Evolutionary conservation across 1,140 invertebrate genomes (phyloP).

Genomic region (Bombus waltoni): DNA sequence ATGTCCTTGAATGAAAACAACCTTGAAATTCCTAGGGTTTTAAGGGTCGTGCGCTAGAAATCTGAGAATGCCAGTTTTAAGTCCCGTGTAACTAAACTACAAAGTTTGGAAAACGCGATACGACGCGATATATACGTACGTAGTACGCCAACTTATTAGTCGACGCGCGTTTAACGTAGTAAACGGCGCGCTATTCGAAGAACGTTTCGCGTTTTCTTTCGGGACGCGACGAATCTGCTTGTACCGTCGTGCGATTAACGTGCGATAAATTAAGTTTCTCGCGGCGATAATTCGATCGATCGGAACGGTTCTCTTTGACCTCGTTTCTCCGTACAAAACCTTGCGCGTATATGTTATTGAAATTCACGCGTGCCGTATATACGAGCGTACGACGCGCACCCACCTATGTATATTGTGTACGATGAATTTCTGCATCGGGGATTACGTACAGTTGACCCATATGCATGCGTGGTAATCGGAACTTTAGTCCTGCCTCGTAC

Average conservation of each 20-base stretch:
- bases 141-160: background rate
- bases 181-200: background rate
- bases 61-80: background rate
- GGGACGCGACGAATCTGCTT: background rate
- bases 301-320: background rate
- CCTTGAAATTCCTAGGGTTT: background rate
- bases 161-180: background rate
- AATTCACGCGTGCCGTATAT: background rate
- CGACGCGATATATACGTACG: background rate
- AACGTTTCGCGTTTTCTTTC: background rate
- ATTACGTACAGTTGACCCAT: slow-evolving; percentile 23
- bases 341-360: background rate
- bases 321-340: background rate
- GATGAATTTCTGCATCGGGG: slow-evolving; percentile 2
- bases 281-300: slow-evolving; percentile 11
- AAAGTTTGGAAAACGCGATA: background rate
- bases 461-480: slow-evolving; percentile 8
- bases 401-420: background rate
- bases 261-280: no score
- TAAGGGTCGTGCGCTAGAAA: background rate
- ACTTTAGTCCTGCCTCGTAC: background rate
- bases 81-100: background rate
- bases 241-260: background rate
- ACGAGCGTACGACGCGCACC: background rate
- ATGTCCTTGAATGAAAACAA: background rate